Base-by-base conservation (phyloP, 2,797 vertebrate genomes). In the Pogoniulus pusillus region DNA sequence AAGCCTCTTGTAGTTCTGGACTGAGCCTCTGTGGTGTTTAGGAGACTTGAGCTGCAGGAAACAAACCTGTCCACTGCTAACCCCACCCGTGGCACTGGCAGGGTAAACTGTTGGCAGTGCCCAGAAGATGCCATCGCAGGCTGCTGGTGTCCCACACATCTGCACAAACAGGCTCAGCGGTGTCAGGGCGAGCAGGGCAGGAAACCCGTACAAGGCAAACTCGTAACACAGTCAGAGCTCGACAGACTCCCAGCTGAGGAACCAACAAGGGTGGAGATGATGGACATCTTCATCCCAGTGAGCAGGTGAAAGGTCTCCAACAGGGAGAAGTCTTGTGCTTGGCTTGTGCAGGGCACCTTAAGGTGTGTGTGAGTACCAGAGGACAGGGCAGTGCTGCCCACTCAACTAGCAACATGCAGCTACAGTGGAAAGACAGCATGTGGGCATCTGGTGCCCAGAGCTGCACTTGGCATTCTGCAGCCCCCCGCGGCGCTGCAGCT, bases 391-490 rank as follows among this genome's bases (percentile, higher is more conserved):
- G 34, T 2, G 1, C 0, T 74, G 71, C n/a, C 64, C 85, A 63
- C 77, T 1, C 15, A 34, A 4, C 0, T 75, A 82, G 87, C 85
- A 94, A 94, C 64, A 23, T 0, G 1, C 1, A 19, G 68, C 74
- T n/a, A 3, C 41, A 39, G 71, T 57, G 93, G 90, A 93, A 92
- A 95, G 63, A 45, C 0, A 22, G 15, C 2, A 26, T 12, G 41
- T 17, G 58, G 69, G 26, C 34, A 10, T 16, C 55, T 37, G 69
- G 18, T 13, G 18, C 22, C 51, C 73, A 27, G 65, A 69, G 58
- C 8, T 75, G 49, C 71, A n/a, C 32, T 37, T 91, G 70, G 66
- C 85, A 45, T 66, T 89, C 80, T 88, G 69, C 66, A 91, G 88
- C 32, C 30, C 80, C 85, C 77, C 82, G 34, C 2, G 15, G 23